Conservation (phyloP, 2,113 vertebrate genomes). For the Cinclus cinclus region DNA sequence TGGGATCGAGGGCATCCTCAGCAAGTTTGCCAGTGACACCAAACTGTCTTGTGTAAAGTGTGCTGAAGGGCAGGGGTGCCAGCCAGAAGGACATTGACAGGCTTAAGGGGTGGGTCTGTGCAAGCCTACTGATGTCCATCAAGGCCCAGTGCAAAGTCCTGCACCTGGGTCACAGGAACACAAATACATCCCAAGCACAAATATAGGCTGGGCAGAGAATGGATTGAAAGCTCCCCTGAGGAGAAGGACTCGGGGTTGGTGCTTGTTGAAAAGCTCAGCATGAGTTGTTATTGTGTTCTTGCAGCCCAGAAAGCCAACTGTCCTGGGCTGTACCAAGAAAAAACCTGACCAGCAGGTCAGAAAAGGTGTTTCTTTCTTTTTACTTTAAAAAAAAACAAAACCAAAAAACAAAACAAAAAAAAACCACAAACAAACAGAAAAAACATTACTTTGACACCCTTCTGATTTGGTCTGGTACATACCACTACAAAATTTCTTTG, state of each 20-base stretch:
- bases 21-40: neutral
- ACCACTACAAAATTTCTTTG: neutral
- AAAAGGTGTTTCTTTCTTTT: neutral
- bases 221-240: neutral
- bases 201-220: neutral
- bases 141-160: neutral
- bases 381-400: neutral
- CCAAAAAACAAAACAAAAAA: too few species aligned
- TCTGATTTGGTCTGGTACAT: neutral
- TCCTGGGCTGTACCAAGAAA: neutral
- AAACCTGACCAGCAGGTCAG: neutral
- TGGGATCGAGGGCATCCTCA: neutral
- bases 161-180: neutral
- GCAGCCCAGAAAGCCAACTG: neutral
- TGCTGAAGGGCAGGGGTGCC: neutral
- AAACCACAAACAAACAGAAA: too few species aligned
- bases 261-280: neutral
- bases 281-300: accelerated
- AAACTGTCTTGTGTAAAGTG: neutral
- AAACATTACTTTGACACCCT: neutral
- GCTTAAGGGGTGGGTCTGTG: neutral
- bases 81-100: neutral
- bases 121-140: neutral
- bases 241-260: neutral
- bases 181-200: neutral